Base-by-base conservation (phyloP, 2,888 invertebrate genomes). In the Cataglyphis rosenhaueri region DNA sequence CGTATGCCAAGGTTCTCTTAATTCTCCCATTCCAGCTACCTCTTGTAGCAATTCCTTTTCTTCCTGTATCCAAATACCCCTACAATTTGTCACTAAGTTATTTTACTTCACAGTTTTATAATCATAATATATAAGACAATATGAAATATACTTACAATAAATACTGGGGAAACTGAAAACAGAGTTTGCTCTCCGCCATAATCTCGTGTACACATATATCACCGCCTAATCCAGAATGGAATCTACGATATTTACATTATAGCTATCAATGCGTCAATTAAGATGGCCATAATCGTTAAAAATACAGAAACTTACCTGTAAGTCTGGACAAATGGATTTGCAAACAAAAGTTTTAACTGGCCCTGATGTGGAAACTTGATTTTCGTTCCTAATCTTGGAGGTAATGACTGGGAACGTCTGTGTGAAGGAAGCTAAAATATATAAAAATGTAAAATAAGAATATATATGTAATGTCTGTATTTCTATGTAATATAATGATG, bases 191-290 rank as follows among this genome's bases (percentile, higher is more conserved):
- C 94, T 99, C 99, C 0, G 98, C 97, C 97, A 99, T 97, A 70
- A 98, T 96, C 95, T 99, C 99, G 92, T 98, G 98, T 3, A 99
- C 98, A 87, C 97, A 98, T 73, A 99, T 98, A 94, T 99, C 98
- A 1, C 98, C 98, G 0, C 98, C 98, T 38, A 98, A 95, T 0
- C 98, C 98, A 0, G 99, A 98, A 94, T 98, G 98, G 94, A 99
- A 97, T 76, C 98, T 96, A 94, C 97, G 98, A 62, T 4, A 59
- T 29, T 21, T 4, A 44, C 5, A 70, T 55, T 29, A 61, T 15
- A 15, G 3, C 6, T 73, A 61, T 44, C 38, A 71, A 44, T 48
- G 18, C 32, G 15, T 32, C 3, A 32, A 71, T 32, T 15, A 38
- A 18, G 0, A 44, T 12, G 4, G 12, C n/a, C 12, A 1, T 10